Percentiles rank a stretch among this genome's conserved stretches.
These are phyloP conservation scores for Todiramphus chloris DNA, from an alignment of 2,113 vertebrate species.

Conservation along the genomic window DNA sequence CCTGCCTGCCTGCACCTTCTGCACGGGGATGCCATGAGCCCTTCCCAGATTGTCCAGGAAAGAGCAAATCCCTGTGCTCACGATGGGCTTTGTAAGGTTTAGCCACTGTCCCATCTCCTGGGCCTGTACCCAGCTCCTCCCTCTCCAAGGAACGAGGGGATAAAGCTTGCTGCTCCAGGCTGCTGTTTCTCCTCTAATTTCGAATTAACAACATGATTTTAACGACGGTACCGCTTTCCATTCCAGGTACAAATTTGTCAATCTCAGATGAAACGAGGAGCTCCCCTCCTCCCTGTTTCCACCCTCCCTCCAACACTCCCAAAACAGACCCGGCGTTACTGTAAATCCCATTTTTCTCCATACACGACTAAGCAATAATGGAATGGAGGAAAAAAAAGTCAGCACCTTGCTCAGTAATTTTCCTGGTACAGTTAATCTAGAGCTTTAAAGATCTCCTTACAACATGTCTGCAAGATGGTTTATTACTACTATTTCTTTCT, in stretches of 20 bases:
- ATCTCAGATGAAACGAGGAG: background rate
- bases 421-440: background rate
- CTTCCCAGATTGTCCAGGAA: background rate
- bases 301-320: background rate
- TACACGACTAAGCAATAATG: background rate
- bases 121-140: background rate
- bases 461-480: background rate
- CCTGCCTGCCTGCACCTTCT: background rate
- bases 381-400: accelerated
- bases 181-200: background rate
- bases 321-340: background rate
- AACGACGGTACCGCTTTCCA: accelerated
- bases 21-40: background rate
- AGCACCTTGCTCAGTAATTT: background rate
- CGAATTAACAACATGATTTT: background rate
- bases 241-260: background rate
- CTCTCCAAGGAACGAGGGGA: background rate
- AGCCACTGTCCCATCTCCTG: accelerated
- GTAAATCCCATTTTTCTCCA: background rate
- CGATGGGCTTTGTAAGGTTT: background rate
- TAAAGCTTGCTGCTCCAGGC: accelerated
- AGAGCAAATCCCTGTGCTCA: accelerated
- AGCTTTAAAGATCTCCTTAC: background rate
- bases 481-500: background rate
- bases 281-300: background rate